A percentile compares a stretch with the other conserved stretches of the same genome.
Evolutionary conservation across 2,888 invertebrate species (phyloP).

Genomic region (Trichopoda pennipes): DNA sequence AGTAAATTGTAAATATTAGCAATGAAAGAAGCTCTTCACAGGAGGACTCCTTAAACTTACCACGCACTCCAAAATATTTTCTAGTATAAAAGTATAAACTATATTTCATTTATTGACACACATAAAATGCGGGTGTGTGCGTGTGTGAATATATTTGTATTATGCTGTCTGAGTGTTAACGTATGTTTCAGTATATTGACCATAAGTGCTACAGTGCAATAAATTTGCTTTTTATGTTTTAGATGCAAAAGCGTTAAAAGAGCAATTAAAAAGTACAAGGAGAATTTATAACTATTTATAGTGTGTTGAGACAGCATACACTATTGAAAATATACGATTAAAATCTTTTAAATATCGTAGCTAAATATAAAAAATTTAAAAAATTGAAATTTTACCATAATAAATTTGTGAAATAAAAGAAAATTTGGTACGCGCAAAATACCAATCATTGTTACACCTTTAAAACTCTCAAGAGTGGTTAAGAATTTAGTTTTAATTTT

Average conservation of each 20-base stretch:
- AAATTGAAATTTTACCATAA: too few relatives aligned
- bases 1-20: too few relatives aligned
- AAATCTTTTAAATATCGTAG: too few relatives aligned
- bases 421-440: too few relatives aligned
- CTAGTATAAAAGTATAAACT: conserved; percentile 13
- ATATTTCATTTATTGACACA: not conserved
- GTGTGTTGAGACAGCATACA: not conserved
- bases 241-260: conserved; percentile 53
- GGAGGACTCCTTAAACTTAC: not conserved
- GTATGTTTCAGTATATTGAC: conserved; percentile 16
- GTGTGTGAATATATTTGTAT: conserved; percentile 2
- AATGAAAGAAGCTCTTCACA: too few relatives aligned
- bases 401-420: too few relatives aligned
- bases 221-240: conserved; percentile 62
- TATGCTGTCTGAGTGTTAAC: conserved; percentile 45
- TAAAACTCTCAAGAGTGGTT: too few relatives aligned
- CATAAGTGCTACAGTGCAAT: conserved; percentile 65
- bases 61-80: not conserved
- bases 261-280: conserved; percentile 48
- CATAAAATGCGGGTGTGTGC: not conserved
- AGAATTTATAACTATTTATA: conserved; percentile 8
- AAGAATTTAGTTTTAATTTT: too few relatives aligned
- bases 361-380: too few relatives aligned
- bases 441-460: too few relatives aligned
- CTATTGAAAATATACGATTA: too few relatives aligned